phyloP scores from a whole-genome alignment of 2,888 invertebrate species.

The Digitonthophagus gazella region DNA sequence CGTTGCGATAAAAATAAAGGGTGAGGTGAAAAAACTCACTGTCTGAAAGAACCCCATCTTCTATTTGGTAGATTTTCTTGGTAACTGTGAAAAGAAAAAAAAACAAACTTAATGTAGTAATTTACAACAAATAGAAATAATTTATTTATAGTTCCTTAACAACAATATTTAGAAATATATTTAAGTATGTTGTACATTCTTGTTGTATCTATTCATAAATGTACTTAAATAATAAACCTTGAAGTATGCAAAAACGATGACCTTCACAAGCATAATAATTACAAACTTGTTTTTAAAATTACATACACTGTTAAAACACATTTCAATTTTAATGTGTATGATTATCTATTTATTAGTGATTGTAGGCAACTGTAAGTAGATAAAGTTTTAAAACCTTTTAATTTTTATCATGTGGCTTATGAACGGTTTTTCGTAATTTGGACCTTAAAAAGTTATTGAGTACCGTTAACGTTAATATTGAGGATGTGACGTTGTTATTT shows the following conservation, averaged over 20 bases:
- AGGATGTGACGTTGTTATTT: background rate
- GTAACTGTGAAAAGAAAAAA: slow-evolving; percentile 50
- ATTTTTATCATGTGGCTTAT: background rate
- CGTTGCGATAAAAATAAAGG: background rate
- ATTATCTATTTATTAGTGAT: too few species aligned
- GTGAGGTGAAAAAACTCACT: slow-evolving; percentile 58
- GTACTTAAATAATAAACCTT: background rate
- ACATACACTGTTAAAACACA: background rate
- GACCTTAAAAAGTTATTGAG: background rate
- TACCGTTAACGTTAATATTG: background rate
- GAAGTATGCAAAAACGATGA: background rate
- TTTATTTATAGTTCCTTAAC: too few species aligned
- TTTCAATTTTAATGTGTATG: too few species aligned
- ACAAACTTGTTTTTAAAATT: background rate
- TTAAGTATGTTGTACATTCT: too few species aligned
- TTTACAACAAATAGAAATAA: too few species aligned
- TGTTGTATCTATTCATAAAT: background rate
- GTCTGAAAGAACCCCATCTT: slow-evolving; percentile 66
- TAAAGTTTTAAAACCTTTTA: too few species aligned
- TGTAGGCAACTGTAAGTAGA: too few species aligned
- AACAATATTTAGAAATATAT: too few species aligned
- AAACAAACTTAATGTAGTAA: too few species aligned
- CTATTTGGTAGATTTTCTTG: slow-evolving; percentile 60
- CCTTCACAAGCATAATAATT: background rate
- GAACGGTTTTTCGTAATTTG: too few species aligned